These are phyloP conservation scores for Onychostoma macrolepis DNA, from an alignment of 2,113 vertebrate genomes.

Conservation along the genomic window DNA sequence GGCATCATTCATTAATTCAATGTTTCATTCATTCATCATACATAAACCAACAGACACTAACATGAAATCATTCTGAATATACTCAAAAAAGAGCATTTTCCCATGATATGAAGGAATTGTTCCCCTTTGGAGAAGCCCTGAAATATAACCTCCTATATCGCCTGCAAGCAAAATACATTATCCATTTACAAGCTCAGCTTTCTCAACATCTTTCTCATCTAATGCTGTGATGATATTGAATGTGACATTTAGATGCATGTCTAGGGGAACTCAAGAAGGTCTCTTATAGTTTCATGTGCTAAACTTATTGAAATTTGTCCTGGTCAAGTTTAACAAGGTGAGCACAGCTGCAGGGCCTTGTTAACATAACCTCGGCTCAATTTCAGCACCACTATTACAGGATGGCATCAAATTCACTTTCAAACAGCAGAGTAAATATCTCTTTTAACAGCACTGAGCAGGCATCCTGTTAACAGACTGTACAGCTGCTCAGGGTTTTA, in stretches of 20 bases:
- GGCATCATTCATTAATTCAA: background rate
- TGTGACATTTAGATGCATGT: background rate
- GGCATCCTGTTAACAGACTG: slow-evolving; percentile 37
- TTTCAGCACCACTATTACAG: slow-evolving; percentile 48
- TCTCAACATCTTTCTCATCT: background rate
- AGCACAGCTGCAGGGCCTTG: slow-evolving; percentile 23
- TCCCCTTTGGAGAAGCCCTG: background rate
- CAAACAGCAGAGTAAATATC: slow-evolving; percentile 48
- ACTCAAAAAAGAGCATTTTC: background rate
- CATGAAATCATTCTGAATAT: background rate
- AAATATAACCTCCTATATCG: background rate
- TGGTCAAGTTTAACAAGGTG: slow-evolving; percentile 7
- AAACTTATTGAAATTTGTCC: background rate
- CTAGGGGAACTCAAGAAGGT: background rate
- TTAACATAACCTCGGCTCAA: slow-evolving; percentile 26
- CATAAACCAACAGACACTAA: background rate
- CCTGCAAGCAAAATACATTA: background rate
- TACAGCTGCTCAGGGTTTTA: slow-evolving; percentile 43
- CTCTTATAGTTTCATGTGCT: background rate
- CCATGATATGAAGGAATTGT: background rate
- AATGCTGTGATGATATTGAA: background rate
- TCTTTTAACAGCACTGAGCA: slow-evolving; percentile 45
- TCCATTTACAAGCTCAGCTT: background rate
- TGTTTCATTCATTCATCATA: too few relatives aligned
- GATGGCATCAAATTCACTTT: slow-evolving; percentile 43